A percentile compares a stretch with the other conserved stretches of the same genome.
These are phyloP conservation scores for Rhopalosiphum maidis DNA, from an alignment of 1,140 invertebrate genomes.

Conservation along the genomic window DNA sequence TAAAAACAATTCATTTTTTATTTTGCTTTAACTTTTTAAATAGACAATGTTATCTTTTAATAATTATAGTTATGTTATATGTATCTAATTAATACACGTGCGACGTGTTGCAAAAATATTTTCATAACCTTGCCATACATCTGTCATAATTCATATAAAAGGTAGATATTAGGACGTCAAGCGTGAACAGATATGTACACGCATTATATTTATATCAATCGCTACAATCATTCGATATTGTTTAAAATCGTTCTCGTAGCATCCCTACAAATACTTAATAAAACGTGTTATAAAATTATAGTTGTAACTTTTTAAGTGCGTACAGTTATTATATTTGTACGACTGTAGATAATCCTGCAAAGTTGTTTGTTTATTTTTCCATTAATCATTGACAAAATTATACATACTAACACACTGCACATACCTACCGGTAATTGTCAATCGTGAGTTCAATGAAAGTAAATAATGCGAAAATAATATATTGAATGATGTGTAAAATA, in stretches of 20 bases:
- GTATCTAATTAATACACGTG: neutral
- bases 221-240: neutral
- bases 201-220: neutral
- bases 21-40: neutral
- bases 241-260: neutral
- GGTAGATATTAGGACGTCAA: neutral
- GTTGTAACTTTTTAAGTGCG: neutral
- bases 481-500: slow-evolving; percentile 6
- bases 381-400: neutral
- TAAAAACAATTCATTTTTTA: neutral
- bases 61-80: neutral
- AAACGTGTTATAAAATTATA: neutral
- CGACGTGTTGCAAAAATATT: neutral
- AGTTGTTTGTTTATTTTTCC: neutral
- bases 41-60: neutral
- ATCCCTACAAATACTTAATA: neutral
- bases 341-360: neutral
- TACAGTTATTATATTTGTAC: no score
- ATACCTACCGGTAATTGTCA: neutral
- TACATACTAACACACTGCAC: no score
- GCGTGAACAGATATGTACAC: neutral
- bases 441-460: neutral
- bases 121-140: no score
- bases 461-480: neutral
- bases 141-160: neutral